Evolutionary conservation across 2,888 invertebrate genomes (phyloP), one percentile per base, ranked within the genome.

Genomic region (Caenorhabditis zanzibari): DNA sequence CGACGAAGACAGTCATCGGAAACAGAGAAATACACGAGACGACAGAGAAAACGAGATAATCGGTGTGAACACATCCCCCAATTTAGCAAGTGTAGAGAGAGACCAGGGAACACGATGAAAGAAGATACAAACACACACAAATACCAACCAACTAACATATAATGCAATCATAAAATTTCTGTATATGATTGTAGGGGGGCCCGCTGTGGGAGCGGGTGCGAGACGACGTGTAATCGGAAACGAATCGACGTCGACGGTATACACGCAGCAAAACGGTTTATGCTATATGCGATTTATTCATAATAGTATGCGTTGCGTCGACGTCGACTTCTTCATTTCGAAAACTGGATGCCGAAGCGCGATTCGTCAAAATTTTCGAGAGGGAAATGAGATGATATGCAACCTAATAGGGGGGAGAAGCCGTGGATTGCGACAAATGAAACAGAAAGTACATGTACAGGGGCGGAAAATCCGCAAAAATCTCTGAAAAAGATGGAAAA

Each of bases 271-370:
- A 63, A 81, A 74, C 77, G 73, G 80, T 80, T 81, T 80, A 81
- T 54, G 68, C 73, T 64, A 71, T n/a, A n/a, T 73, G 73, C 80
- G 80, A 68, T 77, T 77, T 77, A 77, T 77, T 77, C 77, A 77
- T 77, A 77, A 77, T 77, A 77, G 77, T 77, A 69, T 80, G 80
- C 73, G 59, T n/a, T 63, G 63, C 26, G 54, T 54, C 47, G 75
- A 68, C 35, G 75, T 66, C 75, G 75, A 58, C 75, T 66, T 54
- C 64, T 59, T 41, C 61, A 1, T 19, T 75, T 38, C 68, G 59
- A 49, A 76, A 76, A 76, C 76, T 59, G 68, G 76, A 76, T 68
- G 68, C 47, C 66, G 68, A 35, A 47, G 35, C 54, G 44, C 49
- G 56, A 74, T 54, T 64, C 44, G 74, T 41, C 52, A 56, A 74